phyloP scores from a whole-genome alignment of 2,888 invertebrate species.

The Callinectes sapidus region DNA sequence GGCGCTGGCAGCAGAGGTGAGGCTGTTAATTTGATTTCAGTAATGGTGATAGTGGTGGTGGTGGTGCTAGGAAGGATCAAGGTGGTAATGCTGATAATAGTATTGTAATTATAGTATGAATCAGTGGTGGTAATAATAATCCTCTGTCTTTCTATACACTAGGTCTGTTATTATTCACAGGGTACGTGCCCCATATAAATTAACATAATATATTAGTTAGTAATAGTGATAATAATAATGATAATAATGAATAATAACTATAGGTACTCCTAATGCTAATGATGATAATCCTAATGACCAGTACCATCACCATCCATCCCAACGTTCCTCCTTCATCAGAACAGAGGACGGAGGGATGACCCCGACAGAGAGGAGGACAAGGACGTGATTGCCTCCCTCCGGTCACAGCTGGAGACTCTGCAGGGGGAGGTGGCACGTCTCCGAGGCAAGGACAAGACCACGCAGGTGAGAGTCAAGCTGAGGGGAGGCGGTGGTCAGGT shows the following conservation, averaged over 20 bases:
- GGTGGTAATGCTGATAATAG: not conserved
- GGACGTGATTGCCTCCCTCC: not conserved
- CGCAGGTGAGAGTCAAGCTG: not conserved
- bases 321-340: not conserved
- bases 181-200: no score
- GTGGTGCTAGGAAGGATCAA: not conserved
- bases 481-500: not conserved
- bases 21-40: not conserved
- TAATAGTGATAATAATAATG: no score
- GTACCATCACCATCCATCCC: not conserved
- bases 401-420: not conserved
- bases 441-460: not conserved
- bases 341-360: not conserved
- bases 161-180: no score
- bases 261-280: not conserved
- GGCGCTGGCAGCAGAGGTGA: not conserved
- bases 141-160: no score
- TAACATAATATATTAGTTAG: no score
- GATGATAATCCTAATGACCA: not conserved
- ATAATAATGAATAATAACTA: not conserved
- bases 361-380: not conserved
- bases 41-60: no score
- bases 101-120: no score
- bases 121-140: no score
- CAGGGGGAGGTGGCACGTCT: constrained; percentile 26